Conservation (phyloP, 2,797 vertebrate species). For the Steatocranus sp. region DNA sequence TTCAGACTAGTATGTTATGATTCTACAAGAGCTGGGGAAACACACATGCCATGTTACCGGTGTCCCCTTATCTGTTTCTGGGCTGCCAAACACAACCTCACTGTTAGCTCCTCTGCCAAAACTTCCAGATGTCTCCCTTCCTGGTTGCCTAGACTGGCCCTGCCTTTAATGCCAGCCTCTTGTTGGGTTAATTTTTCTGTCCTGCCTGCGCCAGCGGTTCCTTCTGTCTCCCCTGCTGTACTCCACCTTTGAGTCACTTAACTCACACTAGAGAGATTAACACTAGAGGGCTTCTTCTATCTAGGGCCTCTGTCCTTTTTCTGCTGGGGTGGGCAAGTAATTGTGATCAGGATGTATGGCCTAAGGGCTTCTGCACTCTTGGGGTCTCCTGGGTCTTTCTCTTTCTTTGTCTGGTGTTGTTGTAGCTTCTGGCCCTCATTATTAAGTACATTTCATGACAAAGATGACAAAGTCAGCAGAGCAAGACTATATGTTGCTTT, state of each 20-base stretch:
- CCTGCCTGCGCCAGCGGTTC: rapidly evolving
- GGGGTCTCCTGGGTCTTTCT: neutral
- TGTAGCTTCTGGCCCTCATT: rapidly evolving
- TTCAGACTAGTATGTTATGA: rapidly evolving
- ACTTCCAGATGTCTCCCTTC: neutral
- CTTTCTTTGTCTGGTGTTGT: neutral
- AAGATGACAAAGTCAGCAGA: no score
- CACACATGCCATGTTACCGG: rapidly evolving
- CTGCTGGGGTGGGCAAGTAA: neutral
- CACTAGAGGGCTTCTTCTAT: neutral
- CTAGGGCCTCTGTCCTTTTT: rapidly evolving
- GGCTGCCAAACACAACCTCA: neutral
- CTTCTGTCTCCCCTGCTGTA: neutral
- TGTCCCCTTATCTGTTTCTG: neutral
- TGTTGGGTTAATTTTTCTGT: neutral
- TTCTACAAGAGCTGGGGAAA: neutral
- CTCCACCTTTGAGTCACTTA: neutral
- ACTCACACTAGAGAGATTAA: no score
- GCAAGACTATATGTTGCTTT: no score
- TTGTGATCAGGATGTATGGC: rapidly evolving
- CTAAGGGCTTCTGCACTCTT: rapidly evolving
- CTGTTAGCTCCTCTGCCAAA: neutral
- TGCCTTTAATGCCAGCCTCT: rapidly evolving
- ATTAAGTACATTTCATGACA: neutral
- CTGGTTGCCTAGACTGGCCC: neutral